Percentiles rank a stretch among this genome's conserved stretches.
phyloP scores from a whole-genome alignment of 2,888 invertebrate species.

The Drosophila aldrichi region DNA sequence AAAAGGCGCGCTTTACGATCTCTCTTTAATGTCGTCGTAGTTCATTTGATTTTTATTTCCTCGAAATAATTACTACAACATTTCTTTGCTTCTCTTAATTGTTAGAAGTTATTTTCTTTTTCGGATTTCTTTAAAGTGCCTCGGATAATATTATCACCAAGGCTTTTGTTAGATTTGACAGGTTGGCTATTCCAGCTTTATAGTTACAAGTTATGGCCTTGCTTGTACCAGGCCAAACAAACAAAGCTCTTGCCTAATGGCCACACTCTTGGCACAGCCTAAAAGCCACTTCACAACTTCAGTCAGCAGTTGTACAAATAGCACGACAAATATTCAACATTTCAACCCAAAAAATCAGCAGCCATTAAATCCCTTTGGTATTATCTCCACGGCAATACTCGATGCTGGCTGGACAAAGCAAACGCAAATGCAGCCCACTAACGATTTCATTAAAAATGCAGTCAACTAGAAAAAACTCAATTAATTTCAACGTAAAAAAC shows the following conservation, averaged over 20 bases:
- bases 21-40: constrained; percentile 57
- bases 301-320: constrained; percentile 69
- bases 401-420: constrained; percentile 15
- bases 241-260: constrained; percentile 8
- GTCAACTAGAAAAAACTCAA: constrained; percentile 82
- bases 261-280: not conserved
- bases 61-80: constrained; percentile 55
- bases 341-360: constrained; percentile 39
- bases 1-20: constrained; percentile 43
- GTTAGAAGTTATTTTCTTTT: not conserved
- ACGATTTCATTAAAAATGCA: constrained; percentile 82
- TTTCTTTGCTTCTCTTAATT: constrained; percentile 34
- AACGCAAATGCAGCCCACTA: constrained; percentile 59
- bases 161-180: constrained; percentile 35
- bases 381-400: constrained; percentile 74
- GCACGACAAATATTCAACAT: constrained; percentile 31
- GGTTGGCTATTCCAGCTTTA: constrained; percentile 21
- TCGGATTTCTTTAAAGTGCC: not conserved
- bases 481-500: constrained; percentile 76
- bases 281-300: constrained; percentile 23
- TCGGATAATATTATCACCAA: constrained; percentile 2
- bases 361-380: constrained; percentile 55
- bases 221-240: constrained; percentile 1
- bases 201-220: constrained; percentile 7
- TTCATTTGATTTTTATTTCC: constrained; percentile 52